Evolutionary conservation across 2,113 vertebrate species (phyloP), one percentile per base, ranked within the genome.

Genomic region (Zingel zingel): DNA sequence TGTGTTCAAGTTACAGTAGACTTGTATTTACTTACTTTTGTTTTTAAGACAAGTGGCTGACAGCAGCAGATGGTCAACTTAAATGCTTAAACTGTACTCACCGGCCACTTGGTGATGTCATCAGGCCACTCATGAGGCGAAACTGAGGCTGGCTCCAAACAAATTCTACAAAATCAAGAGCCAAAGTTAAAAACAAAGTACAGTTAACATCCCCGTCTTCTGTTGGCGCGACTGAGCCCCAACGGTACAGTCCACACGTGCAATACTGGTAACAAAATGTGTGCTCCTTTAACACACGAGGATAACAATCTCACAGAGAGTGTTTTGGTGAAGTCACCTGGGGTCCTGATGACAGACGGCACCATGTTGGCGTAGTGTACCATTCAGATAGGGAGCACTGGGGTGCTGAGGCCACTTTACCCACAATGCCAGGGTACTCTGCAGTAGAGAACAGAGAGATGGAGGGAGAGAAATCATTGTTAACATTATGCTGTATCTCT

Each of bases 41-140:
- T 45, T 39, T 54, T 30, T 14, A 7, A 21, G 18, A n/a, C 18
- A 56, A 56, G 39, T 14, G 6, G 12, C 50, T 23, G 15, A 69
- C 19, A 23, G 36, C 36, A 36, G 67, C 19, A 68, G 4, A 68
- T 14, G 6, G 47, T 15, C 5, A 25, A 27, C 4, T n/a, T 27
- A 5, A 23, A 51, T 3, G 14, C 5, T 58, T 36, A 9, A 27
- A 43, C 12, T 59, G 48, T 1, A 91, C 98, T 96, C 91, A 99
- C 98, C 54, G 98, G 98, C 98, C 98, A 99, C 87, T 96, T 96
- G 91, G 98, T 98, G 95, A 99, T 99, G 95, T 99, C 98, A 84
- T 99, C 98, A 0, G 97, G 96, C 98, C 98, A 99, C 83, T 99
- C 97, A 0, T 99, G 98, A 0, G 98, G 98, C 12, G 97, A 92